Evolutionary conservation across 2,888 invertebrate species (phyloP), one percentile per base, ranked within the genome.

Genomic region (Drosophila lacicola): DNA sequence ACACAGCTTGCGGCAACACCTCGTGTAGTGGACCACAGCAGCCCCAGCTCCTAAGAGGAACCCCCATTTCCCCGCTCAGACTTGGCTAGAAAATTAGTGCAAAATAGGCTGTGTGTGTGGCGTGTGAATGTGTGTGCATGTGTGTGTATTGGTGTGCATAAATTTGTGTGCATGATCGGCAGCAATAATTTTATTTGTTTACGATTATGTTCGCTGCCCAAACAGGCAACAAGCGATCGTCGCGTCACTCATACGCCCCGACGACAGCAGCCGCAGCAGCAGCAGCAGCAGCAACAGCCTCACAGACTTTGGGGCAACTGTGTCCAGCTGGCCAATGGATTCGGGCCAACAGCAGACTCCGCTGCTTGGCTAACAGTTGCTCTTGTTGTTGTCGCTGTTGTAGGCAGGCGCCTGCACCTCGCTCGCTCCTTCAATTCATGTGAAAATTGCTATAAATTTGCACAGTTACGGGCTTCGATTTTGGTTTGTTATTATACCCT

Each of bases 391-490:
- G 73, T 47, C 58, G 78, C 51, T 67, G 68, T 74, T 78, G 83
- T 85, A 55, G 70, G 61, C 72, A 78, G 88, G 86, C 84, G 86
- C 88, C 80, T 80, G 60, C 50, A 72, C 55, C 73, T 79, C 69
- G 79, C 69, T 76, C 62, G 68, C 71, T 68, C 73, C 70, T 80
- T 87, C 87, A 74, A 77, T 82, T 82, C 90, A 84, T 80, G 88
- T 89, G 90, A 90, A 90, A 90, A 90, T 90, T 87, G 84, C 84
- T 73, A 90, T 90, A 90, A 90, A 90, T 89, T 85, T 84, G 42
- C 58, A 63, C 73, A 70, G 64, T 70, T 74, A 76, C 67, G 53
- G 49, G 33, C 47, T 54, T 41, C 46, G 37, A 41, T 44, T 44
- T 50, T 41, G 41, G 25, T 25, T 50, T 56, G 29, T 29, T 29